Evolutionary conservation across 2,888 invertebrate genomes (phyloP).

Genomic region (Limnephilus rhombicus): DNA sequence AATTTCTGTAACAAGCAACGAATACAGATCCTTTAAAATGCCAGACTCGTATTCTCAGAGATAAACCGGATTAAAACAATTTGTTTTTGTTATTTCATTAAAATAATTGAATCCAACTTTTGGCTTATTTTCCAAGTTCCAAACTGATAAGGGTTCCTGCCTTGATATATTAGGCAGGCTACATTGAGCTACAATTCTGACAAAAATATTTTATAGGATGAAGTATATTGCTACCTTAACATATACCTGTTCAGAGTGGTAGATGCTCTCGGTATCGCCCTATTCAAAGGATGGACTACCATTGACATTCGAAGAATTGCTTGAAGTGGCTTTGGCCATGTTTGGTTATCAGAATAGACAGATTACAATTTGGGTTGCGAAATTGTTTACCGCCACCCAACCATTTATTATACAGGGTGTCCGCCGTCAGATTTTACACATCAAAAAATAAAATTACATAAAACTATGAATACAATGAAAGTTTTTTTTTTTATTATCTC

Average conservation of each 20-base stretch:
- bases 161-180: background rate
- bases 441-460: too few relatives aligned
- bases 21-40: slow-evolving; percentile 7
- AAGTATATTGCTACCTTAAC: slow-evolving; percentile 32
- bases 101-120: slow-evolving; percentile 36
- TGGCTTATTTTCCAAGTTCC: slow-evolving; percentile 14
- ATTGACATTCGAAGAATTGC: too few relatives aligned
- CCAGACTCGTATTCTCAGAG: slow-evolving; percentile 19
- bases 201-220: slow-evolving; percentile 41
- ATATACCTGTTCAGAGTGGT: background rate
- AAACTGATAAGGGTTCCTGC: background rate
- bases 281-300: too few relatives aligned
- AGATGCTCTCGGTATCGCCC: too few relatives aligned
- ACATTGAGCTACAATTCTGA: background rate
- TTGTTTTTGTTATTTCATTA: slow-evolving; percentile 40
- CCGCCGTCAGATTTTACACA: too few relatives aligned
- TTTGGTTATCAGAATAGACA: background rate
- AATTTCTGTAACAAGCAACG: background rate
- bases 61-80: slow-evolving; percentile 42
- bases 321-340: background rate
- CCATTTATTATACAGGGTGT: too few relatives aligned
- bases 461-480: too few relatives aligned
- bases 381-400: too few relatives aligned
- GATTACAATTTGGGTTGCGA: too few relatives aligned
- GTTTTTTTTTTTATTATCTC: too few relatives aligned